These are phyloP conservation scores for Tetramorium alpestre DNA, from an alignment of 1,140 invertebrate genomes.

Conservation along the genomic window DNA sequence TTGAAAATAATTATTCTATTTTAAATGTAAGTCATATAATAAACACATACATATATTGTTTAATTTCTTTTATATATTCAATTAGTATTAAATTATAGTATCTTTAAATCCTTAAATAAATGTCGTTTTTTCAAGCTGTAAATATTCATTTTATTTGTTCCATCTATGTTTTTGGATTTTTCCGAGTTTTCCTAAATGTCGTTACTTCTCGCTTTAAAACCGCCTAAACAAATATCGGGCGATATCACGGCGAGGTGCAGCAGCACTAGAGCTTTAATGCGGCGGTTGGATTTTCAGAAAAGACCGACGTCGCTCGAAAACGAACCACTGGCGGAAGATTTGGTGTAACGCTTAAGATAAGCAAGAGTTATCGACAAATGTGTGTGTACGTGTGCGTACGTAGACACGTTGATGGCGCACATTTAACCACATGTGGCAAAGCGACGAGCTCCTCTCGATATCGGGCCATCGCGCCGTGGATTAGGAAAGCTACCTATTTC, in stretches of 20 bases:
- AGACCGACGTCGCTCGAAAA: constrained; percentile 17
- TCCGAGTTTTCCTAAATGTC: background rate
- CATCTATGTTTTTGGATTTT: background rate
- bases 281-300: constrained; percentile 1
- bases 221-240: background rate
- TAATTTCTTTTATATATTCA: background rate
- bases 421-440: background rate
- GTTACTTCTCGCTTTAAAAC: background rate
- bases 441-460: constrained; percentile 49
- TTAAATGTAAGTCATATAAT: background rate
- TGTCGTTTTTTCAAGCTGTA: background rate
- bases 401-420: background rate
- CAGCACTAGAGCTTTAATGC: constrained; percentile 23
- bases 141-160: background rate
- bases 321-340: constrained; percentile 4
- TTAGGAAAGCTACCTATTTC: constrained; percentile 52
- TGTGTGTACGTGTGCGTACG: background rate
- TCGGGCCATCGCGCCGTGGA: constrained; percentile 38
- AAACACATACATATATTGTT: background rate
- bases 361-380: constrained; percentile 56
- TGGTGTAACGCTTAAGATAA: constrained; percentile 50
- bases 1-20: background rate
- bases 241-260: background rate
- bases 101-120: background rate
- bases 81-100: background rate